Evolutionary conservation across 1,140 invertebrate species (phyloP), one percentile per base, ranked within the genome.

Genomic region (Eupristina koningsbergeri): DNA sequence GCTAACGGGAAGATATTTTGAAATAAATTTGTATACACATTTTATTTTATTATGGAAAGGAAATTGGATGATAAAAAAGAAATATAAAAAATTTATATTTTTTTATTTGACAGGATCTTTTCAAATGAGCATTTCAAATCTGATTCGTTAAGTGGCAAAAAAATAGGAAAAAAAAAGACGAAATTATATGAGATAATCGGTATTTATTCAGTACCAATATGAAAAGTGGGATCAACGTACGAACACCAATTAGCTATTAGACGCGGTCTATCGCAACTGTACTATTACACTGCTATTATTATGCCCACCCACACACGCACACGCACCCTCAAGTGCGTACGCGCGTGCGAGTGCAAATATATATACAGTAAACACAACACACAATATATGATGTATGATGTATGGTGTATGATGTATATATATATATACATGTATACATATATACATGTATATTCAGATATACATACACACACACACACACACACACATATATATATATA

Each of bases 231-330:
- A 92, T 91, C 92, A 92, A 92, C 89, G 91, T 92, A 92, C 87
- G 89, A 92, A 92, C 92, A 92, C 92, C 92, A 92, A 92, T 92
- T 92, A 92, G 90, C 84, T 90, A 87, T 92, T 92, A 92, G 89
- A 90, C 79, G 88, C 91, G 90, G 87, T 91, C 91, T 91, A 91
- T 91, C 91, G 88, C 85, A 86, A 85, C 86, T 88, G 80, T 89
- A 89, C 86, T 89, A 88, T 86, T 87, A 87, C 85, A 81, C 78
- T 88, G 84, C 82, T 88, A 85, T 86, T 87, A 85, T 87, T 88
- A 86, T 84, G 81, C 87, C n/a, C n/a, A n/a, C n/a, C n/a, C n/a
- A n/a, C n/a, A n/a, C n/a, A n/a, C n/a, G n/a, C n/a, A n/a, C n/a
- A n/a, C n/a, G n/a, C n/a, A n/a, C n/a, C n/a, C n/a, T n/a, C n/a